Conservation (phyloP, 2,797 vertebrate species). For the Orientallactaga sibirica region DNA sequence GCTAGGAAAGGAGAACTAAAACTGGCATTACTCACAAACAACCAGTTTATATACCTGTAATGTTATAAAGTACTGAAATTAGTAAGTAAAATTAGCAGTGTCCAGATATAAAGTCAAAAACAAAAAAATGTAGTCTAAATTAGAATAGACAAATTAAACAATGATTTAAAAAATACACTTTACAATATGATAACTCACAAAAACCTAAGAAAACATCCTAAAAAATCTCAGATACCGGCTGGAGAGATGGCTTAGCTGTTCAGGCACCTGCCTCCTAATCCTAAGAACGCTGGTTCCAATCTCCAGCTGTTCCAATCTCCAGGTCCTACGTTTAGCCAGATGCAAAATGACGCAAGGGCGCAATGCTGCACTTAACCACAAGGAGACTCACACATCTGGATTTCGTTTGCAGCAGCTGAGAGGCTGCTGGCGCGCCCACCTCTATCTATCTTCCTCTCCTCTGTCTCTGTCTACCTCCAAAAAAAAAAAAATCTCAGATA, state of each 20-base stretch:
- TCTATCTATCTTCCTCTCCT: too few species aligned
- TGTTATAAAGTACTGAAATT: conserved; percentile 38
- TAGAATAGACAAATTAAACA: conserved; percentile 28
- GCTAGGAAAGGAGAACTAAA: conserved; percentile 39
- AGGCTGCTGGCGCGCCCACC: too few species aligned
- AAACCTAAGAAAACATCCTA: background rate
- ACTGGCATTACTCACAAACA: conserved; percentile 12
- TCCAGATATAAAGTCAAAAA: conserved; percentile 23
- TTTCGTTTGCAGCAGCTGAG: too few species aligned
- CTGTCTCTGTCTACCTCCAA: too few species aligned
- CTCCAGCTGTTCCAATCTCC: too few species aligned
- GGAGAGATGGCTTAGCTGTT: background rate
- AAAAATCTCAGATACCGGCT: background rate
- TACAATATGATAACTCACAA: background rate
- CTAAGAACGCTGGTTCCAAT: too few species aligned
- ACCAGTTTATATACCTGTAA: background rate
- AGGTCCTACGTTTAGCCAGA: too few species aligned
- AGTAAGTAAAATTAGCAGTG: background rate
- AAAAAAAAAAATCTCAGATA: background rate
- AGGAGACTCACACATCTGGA: too few species aligned
- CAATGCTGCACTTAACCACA: too few species aligned
- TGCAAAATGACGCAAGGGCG: too few species aligned
- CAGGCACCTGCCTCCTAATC: too few species aligned
- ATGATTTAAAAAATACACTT: background rate
- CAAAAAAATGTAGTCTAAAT: background rate